Base-by-base conservation (phyloP, 2,888 invertebrate genomes). In the Suillia variegata region DNA sequence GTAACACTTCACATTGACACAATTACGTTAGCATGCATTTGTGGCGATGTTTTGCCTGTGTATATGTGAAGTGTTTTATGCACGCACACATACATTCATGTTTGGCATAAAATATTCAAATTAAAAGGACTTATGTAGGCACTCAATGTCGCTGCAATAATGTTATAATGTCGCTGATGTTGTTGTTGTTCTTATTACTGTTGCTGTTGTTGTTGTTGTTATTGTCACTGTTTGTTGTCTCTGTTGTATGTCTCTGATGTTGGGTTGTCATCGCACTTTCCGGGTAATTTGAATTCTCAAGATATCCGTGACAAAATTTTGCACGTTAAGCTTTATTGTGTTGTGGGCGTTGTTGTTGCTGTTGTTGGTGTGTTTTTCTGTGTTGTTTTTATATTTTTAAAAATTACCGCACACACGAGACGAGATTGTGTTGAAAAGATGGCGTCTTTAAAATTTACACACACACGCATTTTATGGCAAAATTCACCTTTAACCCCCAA, bases 101-200 rank as follows among this genome's bases (percentile, higher is more conserved):
- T 61, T 61, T 58, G 63, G 57, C 67, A 66, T 75, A 70, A 75
- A 75, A 75, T 76, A 76, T 75, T 75, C 73, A 75, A 75, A 75
- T 75, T 75, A 72, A 74, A 76, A 71, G 69, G 74, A 76, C 74
- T 76, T 76, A 69, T 72, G 75, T 75, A 71, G 76, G 69, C 76
- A 76, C 75, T 75, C 75, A 72, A 70, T 75, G 67, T 70, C 68
- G 67, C 66, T 70, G 66, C 68, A 70, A 69, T 71, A 74, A 70
- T 69, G 69, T 66, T 66, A 72, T 72, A 72, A 69, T 74, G 71
- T 70, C 70, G 67, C 34, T 49, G 21, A 26, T 56, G n/a, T 55
- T 53, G 26, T n/a, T 17, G 22, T 31, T 51, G 15, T n/a, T n/a
- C 2, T 56, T 54, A n/a, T 52, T 53, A 45, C 12, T 20, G 22